Percentiles rank a stretch among this genome's conserved stretches.
phyloP scores from a whole-genome alignment of 2,797 vertebrate genomes.

The Lutjanus campechanus region DNA sequence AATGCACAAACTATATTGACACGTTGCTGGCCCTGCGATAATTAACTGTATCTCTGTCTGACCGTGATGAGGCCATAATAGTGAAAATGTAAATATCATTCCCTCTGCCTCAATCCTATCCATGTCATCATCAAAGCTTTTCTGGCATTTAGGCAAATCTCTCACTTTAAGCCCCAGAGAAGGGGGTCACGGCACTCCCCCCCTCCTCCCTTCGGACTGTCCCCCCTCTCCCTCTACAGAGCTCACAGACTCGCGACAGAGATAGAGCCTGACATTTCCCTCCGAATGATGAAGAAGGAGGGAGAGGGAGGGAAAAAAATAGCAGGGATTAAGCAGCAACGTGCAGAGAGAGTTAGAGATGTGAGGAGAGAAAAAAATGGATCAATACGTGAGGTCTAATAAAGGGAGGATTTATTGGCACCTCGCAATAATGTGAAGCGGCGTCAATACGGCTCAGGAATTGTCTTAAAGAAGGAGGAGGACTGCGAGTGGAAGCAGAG shows the following conservation, averaged over 20 bases:
- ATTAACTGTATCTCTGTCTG: conserved; percentile 34
- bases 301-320: conserved; percentile 28
- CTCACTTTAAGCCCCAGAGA: conserved; percentile 54
- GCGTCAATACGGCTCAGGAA: conserved; percentile 72
- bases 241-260: conserved; percentile 45
- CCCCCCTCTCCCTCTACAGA: conserved; percentile 36
- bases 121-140: conserved; percentile 51
- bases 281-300: conserved; percentile 52
- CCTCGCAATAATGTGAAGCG: conserved; percentile 74
- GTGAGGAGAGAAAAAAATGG: conserved; percentile 53
- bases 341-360: conserved; percentile 63
- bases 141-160: conserved; percentile 77
- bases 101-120: conserved; percentile 43
- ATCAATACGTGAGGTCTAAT: conserved; percentile 77
- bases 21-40: conserved; percentile 20
- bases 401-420: conserved; percentile 79
- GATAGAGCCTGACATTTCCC: conserved; percentile 77
- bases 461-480: conserved; percentile 59
- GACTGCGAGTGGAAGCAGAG: conserved; percentile 18
- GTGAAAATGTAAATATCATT: conserved; percentile 62
- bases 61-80: conserved; percentile 3
- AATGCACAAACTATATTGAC: conserved; percentile 15
- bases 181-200: conserved; percentile 32
- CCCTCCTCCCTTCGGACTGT: not conserved
- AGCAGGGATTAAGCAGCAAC: conserved; percentile 57